Evolutionary conservation across 2,888 invertebrate species (phyloP), one percentile per base, ranked within the genome.

Genomic region (Polymixis lichenea): DNA sequence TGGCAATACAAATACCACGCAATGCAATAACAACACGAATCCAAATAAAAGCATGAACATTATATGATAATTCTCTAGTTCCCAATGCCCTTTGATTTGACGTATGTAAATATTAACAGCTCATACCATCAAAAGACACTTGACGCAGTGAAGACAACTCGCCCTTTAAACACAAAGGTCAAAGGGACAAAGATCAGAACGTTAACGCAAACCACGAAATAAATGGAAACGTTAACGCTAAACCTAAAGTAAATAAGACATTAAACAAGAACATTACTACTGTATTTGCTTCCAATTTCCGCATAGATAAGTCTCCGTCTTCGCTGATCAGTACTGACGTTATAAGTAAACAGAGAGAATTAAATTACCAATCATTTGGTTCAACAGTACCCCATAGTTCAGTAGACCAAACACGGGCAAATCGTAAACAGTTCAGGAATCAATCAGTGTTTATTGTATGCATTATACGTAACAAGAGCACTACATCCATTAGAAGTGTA

Each of bases 351-450:
- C 74, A 74, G 67, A 79, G 71, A 83, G 88, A 87, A 88, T 87
- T 86, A 85, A 88, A 86, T 86, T 86, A 87, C 86, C 88, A 87
- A 88, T 86, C 86, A 88, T 86, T 85, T 80, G 85, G 85, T 65
- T 51, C 70, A 76, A 80, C 77, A 78, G 77, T 77, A 65, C 62
- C 64, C 78, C 82, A 86, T 87, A 78, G 61, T 75, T 80, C 69
- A 69, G 86, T 77, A 69, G 78, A 78, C 87, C 87, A 86, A 84
- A 87, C 74, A 80, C 77, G 82, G 87, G 74, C 77, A 84, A 74
- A 68, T 77, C 84, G 86, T 88, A 84, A 87, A 88, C 79, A 78
- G 81, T 75, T 86, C 82, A 73, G 56, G 74, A 82, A 85, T 86
- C 89, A 89, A 87, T 86, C 83, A 77, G 77, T 77, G 78, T 87